Evolutionary conservation across 2,888 invertebrate species (phyloP).

Genomic region (Pheosia tremula): DNA sequence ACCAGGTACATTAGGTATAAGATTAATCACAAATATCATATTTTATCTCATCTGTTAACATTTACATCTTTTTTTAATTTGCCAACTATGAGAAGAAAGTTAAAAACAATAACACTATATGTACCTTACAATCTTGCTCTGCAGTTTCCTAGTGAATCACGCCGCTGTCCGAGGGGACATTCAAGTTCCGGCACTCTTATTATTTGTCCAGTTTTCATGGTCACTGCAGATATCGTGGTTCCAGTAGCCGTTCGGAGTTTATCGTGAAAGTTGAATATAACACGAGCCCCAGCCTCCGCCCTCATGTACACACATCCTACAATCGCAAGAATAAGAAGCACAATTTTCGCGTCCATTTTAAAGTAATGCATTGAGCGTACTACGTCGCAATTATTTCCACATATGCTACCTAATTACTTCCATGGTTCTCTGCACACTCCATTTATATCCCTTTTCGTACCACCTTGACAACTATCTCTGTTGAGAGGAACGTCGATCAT

Average conservation of each 20-base stretch:
- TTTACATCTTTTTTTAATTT: too few species aligned
- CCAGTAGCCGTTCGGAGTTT: slow-evolving; percentile 33
- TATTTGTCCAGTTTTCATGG: slow-evolving; percentile 54
- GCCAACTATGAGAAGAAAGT: background rate
- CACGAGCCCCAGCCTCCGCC: slow-evolving; percentile 12
- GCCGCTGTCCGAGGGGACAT: slow-evolving; percentile 55
- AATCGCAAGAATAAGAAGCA: slow-evolving; percentile 37
- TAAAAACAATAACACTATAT: background rate
- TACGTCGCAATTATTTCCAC: slow-evolving; percentile 44
- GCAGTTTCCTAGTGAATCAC: slow-evolving; percentile 58
- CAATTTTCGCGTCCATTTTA: slow-evolving; percentile 52
- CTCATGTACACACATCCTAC: slow-evolving; percentile 24
- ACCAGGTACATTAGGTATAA: too few species aligned
- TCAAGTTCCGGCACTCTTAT: slow-evolving; percentile 63
- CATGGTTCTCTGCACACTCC: slow-evolving; percentile 70
- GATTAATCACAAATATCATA: too few species aligned
- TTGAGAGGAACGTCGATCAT: slow-evolving; percentile 73
- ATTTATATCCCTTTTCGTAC: slow-evolving; percentile 54
- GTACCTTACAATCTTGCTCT: slow-evolving; percentile 52
- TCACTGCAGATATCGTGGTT: slow-evolving; percentile 30
- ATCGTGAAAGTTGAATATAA: slow-evolving; percentile 45
- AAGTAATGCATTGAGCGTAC: slow-evolving; percentile 49
- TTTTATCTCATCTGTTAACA: too few species aligned
- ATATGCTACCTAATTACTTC: slow-evolving; percentile 36
- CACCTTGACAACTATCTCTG: slow-evolving; percentile 45